Evolutionary conservation across 1,140 invertebrate species (phyloP).

Genomic region (Cecropterus lyciades): DNA sequence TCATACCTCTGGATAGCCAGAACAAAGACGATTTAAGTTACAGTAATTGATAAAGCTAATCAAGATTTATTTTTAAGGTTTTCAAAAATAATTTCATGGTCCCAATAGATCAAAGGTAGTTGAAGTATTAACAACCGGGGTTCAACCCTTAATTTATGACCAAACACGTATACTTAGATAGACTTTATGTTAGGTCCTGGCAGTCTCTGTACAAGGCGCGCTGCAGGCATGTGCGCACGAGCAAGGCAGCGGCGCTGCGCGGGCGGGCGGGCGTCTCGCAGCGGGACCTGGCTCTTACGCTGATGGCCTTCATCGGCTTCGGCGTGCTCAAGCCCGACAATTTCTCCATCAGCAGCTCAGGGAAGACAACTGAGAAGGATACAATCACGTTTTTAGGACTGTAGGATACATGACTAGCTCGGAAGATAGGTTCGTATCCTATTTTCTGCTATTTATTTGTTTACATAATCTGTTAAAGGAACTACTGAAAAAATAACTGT

Average conservation of each 20-base stretch:
- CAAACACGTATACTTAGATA: too few species aligned
- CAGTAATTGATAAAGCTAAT: too few species aligned
- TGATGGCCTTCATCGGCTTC: slow-evolving; percentile 94
- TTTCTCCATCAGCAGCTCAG: slow-evolving; percentile 85
- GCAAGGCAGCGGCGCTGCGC: slow-evolving; percentile 70
- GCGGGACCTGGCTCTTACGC: slow-evolving; percentile 92
- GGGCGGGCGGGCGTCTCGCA: slow-evolving; percentile 87
- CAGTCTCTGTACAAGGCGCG: slow-evolving; percentile 88
- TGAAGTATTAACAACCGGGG: too few species aligned
- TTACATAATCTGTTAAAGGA: too few species aligned
- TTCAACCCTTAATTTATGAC: too few species aligned
- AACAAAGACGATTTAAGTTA: too few species aligned
- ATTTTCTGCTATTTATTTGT: slow-evolving; percentile 6
- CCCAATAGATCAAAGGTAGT: too few species aligned
- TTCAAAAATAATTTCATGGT: too few species aligned
- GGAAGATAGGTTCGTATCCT: slow-evolving; percentile 86
- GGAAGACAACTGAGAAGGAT: slow-evolving; percentile 85
- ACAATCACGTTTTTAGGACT: slow-evolving; percentile 93
- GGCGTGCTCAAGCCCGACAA: slow-evolving; percentile 87
- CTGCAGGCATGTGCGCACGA: slow-evolving; percentile 86
- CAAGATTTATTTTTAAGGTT: too few species aligned
- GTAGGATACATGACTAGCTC: slow-evolving; percentile 93
- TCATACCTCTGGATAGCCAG: too few species aligned
- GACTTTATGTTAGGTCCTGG: slow-evolving; percentile 83
- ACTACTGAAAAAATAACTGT: too few species aligned